Evolutionary conservation across 2,888 invertebrate species (phyloP).

Genomic region (Serripes groenlandicus): DNA sequence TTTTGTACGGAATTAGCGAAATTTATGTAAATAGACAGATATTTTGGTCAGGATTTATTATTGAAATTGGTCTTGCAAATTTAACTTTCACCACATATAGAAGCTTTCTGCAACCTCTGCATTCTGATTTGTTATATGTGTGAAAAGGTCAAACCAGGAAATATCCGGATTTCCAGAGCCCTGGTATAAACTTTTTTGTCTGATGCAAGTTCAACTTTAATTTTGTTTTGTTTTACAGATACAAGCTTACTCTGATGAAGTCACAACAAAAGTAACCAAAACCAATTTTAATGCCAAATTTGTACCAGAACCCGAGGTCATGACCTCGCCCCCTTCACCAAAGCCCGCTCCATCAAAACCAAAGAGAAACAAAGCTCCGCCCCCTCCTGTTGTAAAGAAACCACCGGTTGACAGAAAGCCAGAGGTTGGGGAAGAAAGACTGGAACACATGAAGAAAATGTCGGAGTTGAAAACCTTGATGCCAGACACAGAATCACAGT

Average conservation of each 20-base stretch:
- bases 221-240: slow-evolving; percentile 38
- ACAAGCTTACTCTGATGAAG: slow-evolving; percentile 48
- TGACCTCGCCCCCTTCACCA: slow-evolving; percentile 2
- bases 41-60: too few relatives aligned
- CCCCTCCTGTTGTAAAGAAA: slow-evolving; percentile 21
- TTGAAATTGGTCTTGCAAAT: too few relatives aligned
- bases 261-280: slow-evolving; percentile 18
- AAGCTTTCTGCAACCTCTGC: too few relatives aligned
- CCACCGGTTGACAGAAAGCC: slow-evolving; percentile 29
- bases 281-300: slow-evolving; percentile 47
- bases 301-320: slow-evolving; percentile 33
- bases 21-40: too few relatives aligned
- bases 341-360: slow-evolving; percentile 1
- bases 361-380: slow-evolving; percentile 19
- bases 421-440: slow-evolving; percentile 73
- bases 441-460: slow-evolving; percentile 79
- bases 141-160: too few relatives aligned
- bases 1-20: too few relatives aligned
- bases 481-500: slow-evolving; percentile 71
- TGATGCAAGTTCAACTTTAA: too few relatives aligned
- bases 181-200: too few relatives aligned
- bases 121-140: too few relatives aligned
- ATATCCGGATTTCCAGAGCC: too few relatives aligned
- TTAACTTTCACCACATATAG: too few relatives aligned
- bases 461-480: slow-evolving; percentile 75